phyloP scores from a whole-genome alignment of 2,113 vertebrate species.

The Boleophthalmus pectinirostris region DNA sequence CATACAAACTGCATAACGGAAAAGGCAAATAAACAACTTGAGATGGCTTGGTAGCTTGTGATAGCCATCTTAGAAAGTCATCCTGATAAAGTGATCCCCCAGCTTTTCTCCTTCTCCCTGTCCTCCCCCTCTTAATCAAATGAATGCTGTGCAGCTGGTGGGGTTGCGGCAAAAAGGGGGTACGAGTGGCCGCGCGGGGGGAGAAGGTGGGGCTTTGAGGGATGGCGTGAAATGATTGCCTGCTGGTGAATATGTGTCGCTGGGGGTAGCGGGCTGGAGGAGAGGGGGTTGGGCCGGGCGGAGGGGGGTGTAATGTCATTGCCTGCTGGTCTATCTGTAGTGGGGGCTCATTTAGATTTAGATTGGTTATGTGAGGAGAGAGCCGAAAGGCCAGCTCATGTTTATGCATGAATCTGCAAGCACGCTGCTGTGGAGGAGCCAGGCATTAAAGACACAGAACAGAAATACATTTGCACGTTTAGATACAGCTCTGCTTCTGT shows the following conservation, averaged over 20 bases:
- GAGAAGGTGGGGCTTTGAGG: conserved; percentile 60
- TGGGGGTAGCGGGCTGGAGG: conserved; percentile 67
- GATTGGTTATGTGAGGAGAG: conserved; percentile 84
- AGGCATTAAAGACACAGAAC: conserved; percentile 79
- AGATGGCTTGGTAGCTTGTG: conserved; percentile 56
- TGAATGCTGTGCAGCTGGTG: conserved; percentile 77
- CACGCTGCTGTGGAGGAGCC: conserved; percentile 68
- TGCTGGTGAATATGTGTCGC: conserved; percentile 77
- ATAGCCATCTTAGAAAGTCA: conserved; percentile 77
- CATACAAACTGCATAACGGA: conserved; percentile 61
- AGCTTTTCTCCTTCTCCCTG: conserved; percentile 71
- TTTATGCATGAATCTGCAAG: conserved; percentile 82
- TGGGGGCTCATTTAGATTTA: conserved; percentile 80
- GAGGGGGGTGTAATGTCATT: conserved; percentile 73
- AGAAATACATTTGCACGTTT: conserved; percentile 58
- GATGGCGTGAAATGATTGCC: conserved; percentile 80
- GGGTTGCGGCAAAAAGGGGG: conserved; percentile 74
- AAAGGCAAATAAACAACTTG: conserved; percentile 49
- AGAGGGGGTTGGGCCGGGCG: conserved; percentile 60
- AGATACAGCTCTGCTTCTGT: conserved; percentile 60
- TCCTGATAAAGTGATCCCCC: conserved; percentile 75
- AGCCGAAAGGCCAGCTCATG: conserved; percentile 82
- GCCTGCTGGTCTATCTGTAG: conserved; percentile 81
- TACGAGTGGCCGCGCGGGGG: conserved; percentile 50
- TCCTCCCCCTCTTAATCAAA: conserved; percentile 77